Evolutionary conservation across 2,888 invertebrate genomes (phyloP).

Genomic region (Pseudanteris insignis): DNA sequence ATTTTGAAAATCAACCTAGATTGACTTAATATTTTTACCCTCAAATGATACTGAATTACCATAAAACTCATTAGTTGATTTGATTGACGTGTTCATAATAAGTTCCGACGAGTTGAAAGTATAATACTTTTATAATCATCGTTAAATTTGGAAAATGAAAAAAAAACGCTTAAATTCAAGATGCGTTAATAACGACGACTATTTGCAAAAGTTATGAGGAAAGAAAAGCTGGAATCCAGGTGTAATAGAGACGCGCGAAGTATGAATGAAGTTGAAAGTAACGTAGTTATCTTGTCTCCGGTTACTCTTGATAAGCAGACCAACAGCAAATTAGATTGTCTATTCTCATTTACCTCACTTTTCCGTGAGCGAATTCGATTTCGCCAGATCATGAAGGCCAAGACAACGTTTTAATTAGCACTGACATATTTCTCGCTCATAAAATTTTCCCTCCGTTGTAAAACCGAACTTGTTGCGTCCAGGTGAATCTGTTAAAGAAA

Average conservation of each 20-base stretch:
- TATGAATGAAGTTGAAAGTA: too few relatives aligned
- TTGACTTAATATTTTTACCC: too few relatives aligned
- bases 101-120: too few relatives aligned
- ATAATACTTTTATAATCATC: too few relatives aligned
- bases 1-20: too few relatives aligned
- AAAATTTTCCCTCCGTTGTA: conserved; percentile 6
- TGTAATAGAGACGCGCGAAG: conserved; percentile 5
- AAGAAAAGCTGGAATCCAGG: neutral
- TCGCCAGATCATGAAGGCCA: conserved; percentile 8
- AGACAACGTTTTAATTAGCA: conserved; percentile 29
- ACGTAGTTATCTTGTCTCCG: conserved; percentile 9
- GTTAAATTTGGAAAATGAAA: neutral
- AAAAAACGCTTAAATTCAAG: neutral
- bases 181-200: conserved; percentile 13
- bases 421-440: conserved; percentile 15
- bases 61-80: too few relatives aligned
- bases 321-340: conserved; percentile 44
- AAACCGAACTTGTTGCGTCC: conserved; percentile 20
- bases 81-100: too few relatives aligned
- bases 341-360: conserved; percentile 38
- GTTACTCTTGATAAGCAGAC: conserved; percentile 3
- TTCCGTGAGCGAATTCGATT: conserved; percentile 31
- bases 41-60: too few relatives aligned
- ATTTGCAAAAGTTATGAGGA: conserved; percentile 17
- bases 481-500: conserved; percentile 9